Conservation (phyloP, 2,797 vertebrate species). For the Hydrolagus colliei region DNA sequence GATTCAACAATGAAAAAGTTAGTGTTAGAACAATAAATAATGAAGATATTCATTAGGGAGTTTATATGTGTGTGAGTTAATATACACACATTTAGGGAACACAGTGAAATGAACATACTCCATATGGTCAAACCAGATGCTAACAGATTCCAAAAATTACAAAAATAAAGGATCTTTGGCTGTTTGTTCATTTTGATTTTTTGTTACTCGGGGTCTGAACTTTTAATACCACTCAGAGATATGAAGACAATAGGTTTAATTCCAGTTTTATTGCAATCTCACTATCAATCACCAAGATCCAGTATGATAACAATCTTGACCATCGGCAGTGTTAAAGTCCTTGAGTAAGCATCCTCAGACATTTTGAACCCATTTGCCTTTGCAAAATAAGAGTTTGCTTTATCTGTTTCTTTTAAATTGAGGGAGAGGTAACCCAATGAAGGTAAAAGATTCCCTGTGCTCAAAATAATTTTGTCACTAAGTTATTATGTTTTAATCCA, state of each 20-base stretch:
- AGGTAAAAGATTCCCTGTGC: background rate
- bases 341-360: conserved; percentile 29
- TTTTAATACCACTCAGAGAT: background rate
- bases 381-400: background rate
- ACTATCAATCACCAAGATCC: conserved; percentile 14
- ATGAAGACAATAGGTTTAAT: background rate
- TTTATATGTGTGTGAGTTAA: conserved; percentile 11
- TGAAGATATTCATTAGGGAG: background rate
- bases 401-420: conserved; percentile 10
- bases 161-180: conserved; percentile 18
- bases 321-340: conserved; percentile 5
- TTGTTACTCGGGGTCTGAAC: background rate
- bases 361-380: conserved; percentile 21
- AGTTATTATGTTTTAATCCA: background rate
- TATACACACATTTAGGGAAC: conserved; percentile 5
- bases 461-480: background rate
- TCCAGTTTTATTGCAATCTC: conserved; percentile 10
- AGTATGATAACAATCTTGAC: conserved; percentile 25
- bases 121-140: background rate
- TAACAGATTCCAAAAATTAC: conserved; percentile 20
- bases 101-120: conserved; percentile 3
- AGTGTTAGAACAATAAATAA: background rate
- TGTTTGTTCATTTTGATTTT: conserved; percentile 3
- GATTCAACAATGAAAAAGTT: conserved; percentile 14
- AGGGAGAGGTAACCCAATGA: background rate